A percentile compares a stretch with the other conserved stretches of the same genome.
These are phyloP conservation scores for Pseudocheirus occidentalis DNA, from an alignment of 2,797 vertebrate genomes.

Conservation along the genomic window DNA sequence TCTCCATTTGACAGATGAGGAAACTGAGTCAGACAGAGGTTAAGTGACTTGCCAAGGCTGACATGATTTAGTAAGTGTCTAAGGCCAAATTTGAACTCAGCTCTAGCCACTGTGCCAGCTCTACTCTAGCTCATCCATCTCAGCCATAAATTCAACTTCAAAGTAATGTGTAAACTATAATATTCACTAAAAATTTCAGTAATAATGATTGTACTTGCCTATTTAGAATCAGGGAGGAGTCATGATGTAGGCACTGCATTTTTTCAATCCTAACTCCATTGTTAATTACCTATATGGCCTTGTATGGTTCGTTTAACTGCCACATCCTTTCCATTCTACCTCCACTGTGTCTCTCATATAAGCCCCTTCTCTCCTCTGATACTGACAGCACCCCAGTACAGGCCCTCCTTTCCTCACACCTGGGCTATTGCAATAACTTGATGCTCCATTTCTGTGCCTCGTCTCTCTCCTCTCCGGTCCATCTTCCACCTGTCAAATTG, in stretches of 20 bases:
- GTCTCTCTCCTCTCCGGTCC: not conserved
- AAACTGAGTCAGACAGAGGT: not conserved
- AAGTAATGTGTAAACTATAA: not conserved
- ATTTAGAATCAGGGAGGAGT: not conserved
- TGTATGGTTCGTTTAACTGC: not conserved
- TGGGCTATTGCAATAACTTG: not conserved
- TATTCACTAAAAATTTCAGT: not conserved
- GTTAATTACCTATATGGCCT: not conserved
- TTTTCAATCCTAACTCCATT: not conserved
- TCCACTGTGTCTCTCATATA: not conserved
- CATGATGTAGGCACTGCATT: not conserved
- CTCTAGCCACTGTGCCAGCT: not conserved
- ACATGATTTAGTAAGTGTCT: not conserved
- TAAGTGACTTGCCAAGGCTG: not conserved
- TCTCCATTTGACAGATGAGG: not conserved
- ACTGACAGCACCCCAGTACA: not conserved
- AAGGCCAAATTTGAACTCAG: not conserved
- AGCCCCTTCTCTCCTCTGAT: not conserved
- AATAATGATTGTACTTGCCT: not conserved
- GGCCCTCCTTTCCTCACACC: not conserved
- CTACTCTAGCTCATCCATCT: not conserved
- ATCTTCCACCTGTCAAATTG: not conserved
- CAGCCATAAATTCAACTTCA: not conserved
- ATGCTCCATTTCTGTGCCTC: not conserved
- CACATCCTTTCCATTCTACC: not conserved